Evolutionary conservation across 2,113 vertebrate species (phyloP).

Genomic region (Lepisosteus oculatus): DNA sequence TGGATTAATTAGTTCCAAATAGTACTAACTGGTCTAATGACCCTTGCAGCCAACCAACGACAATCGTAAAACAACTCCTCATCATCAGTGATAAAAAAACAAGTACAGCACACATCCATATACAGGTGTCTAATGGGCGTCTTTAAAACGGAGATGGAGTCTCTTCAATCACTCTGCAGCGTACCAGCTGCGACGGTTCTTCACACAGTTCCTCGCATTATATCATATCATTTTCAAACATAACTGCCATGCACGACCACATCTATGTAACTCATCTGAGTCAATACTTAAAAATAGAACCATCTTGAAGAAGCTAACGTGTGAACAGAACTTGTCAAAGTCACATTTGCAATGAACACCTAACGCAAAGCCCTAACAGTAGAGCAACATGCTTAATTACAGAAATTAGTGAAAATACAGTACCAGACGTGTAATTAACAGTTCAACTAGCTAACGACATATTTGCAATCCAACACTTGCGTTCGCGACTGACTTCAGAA

Average conservation of each 20-base stretch:
- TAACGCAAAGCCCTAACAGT: constrained; percentile 37
- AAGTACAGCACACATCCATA: not conserved
- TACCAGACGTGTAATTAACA: constrained; percentile 10
- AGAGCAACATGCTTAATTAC: constrained; percentile 34
- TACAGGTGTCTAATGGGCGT: not conserved
- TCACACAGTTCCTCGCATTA: not conserved
- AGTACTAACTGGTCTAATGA: too few species aligned
- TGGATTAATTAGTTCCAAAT: too few species aligned
- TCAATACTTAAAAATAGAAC: constrained; percentile 63
- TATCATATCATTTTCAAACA: constrained; percentile 56
- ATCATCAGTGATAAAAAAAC: not conserved
- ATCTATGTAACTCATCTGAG: constrained; percentile 48
- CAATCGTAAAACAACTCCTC: not conserved
- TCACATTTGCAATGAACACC: constrained; percentile 32
- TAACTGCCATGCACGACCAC: constrained; percentile 36
- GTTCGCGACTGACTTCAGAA: not conserved
- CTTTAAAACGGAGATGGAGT: not conserved
- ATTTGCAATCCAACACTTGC: constrained; percentile 9
- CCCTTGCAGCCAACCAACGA: not conserved
- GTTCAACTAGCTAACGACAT: not conserved
- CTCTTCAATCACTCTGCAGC: not conserved
- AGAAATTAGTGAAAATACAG: constrained; percentile 20
- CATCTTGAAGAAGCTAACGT: constrained; percentile 36
- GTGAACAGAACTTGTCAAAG: constrained; percentile 49
- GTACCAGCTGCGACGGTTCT: not conserved